Conservation (phyloP, 1,140 invertebrate genomes). For the Ylistrum balloti region DNA sequence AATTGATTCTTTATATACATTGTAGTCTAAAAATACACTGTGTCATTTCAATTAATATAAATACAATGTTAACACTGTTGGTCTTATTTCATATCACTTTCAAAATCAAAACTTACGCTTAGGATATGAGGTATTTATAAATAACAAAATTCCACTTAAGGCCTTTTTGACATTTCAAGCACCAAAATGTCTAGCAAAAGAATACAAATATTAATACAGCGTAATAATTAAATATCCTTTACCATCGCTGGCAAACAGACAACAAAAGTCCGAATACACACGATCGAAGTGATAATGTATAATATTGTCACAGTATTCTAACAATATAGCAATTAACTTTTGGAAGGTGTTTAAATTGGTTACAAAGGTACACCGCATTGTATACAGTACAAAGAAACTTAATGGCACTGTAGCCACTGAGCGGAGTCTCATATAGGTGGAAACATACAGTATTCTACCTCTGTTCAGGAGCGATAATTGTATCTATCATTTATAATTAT, state of each 20-base stretch:
- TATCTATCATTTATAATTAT: constrained; percentile 2
- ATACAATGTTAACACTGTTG: not conserved
- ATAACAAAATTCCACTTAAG: not conserved
- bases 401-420: not conserved
- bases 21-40: too few species aligned
- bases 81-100: not conserved
- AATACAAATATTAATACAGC: not conserved
- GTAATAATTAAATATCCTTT: not conserved
- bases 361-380: not conserved
- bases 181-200: not conserved
- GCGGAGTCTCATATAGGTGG: not conserved
- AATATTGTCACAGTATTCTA: not conserved
- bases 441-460: not conserved
- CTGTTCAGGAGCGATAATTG: not conserved
- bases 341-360: not conserved
- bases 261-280: not conserved
- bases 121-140: not conserved
- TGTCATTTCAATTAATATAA: not conserved
- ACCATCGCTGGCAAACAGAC: not conserved
- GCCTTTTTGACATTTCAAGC: not conserved
- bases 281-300: not conserved
- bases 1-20: too few species aligned
- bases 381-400: not conserved
- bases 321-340: not conserved
- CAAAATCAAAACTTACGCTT: not conserved